Evolutionary conservation across 2,797 vertebrate species (phyloP), one percentile per base, ranked within the genome.

Genomic region (Pagetopsis macropterus): DNA sequence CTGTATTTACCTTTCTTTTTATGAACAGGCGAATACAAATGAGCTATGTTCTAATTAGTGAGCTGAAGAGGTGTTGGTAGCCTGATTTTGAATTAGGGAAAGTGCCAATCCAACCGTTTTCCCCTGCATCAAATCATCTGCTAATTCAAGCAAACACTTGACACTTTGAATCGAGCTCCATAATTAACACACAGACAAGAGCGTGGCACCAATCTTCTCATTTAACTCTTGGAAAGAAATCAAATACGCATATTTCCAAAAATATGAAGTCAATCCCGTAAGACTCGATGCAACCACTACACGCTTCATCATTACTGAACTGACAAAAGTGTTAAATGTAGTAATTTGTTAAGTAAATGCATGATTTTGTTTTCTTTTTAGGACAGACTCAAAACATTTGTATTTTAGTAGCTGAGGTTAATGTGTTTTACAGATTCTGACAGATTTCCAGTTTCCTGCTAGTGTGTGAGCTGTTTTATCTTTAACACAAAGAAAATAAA

Each of bases 111-210:
- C 11, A 21, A 7, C 27, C 0, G 3, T 52, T 55, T 41, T 11
- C 21, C 17, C 10, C 41, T 21, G 31, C 33, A 72, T 15, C n/a
- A 59, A 19, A 27, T 48, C 45, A 60, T 21, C 19, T 17, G 27
- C 17, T 46, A 48, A 74, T 50, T 70, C 6, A 50, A 31, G 9
- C 11, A 19, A 72, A 65, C 56, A 19, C 54, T 46, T 44, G n/a
- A 54, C 49, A 59, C 41, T 46, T 56, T 67, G 43, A 61, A 46
- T 72, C 16, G 1, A 5, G 27, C 12, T 37, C 57, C 31, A 41
- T 13, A 40, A 1, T 60, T 59, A 27, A 56, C 62, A 41, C 62
- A 41, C 33, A 33, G 8, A 50, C n/a, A 43, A 8, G 21, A 66
- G 49, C 50, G 37, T n/a, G 44, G 23, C 33, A 37, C 33, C 33